Evolutionary conservation across 2,797 vertebrate genomes (phyloP).

Genomic region (Danionella dracula): DNA sequence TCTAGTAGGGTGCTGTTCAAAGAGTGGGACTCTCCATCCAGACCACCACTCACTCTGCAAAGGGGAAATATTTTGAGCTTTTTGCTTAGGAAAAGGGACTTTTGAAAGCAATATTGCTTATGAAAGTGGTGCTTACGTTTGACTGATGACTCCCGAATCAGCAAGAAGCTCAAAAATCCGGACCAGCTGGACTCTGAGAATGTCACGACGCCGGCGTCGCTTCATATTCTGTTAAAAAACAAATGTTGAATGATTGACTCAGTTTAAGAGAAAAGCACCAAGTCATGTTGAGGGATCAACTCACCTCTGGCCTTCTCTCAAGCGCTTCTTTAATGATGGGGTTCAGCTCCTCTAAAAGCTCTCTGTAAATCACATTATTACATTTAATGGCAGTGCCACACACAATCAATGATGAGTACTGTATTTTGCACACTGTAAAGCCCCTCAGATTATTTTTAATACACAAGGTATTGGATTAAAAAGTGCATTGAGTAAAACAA

Average conservation of each 20-base stretch:
- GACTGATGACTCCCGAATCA: constrained; percentile 96
- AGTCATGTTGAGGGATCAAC: constrained; percentile 2
- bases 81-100: not conserved
- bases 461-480: too few relatives aligned
- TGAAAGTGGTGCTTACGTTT: constrained; percentile 74
- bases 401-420: too few relatives aligned
- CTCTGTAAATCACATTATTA: constrained; percentile 66
- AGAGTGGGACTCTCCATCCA: constrained; percentile 95
- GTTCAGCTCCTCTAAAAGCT: constrained; percentile 95
- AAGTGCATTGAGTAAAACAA: too few relatives aligned
- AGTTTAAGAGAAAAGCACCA: not conserved
- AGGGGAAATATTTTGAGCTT: constrained; percentile 5
- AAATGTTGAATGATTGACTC: not conserved
- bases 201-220: constrained; percentile 95
- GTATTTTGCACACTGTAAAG: too few relatives aligned
- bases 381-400: not conserved
- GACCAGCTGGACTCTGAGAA: constrained; percentile 97
- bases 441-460: too few relatives aligned
- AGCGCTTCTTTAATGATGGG: constrained; percentile 99
- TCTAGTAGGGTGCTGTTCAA: constrained; percentile 93
- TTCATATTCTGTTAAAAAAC: constrained; percentile 85
- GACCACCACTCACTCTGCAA: constrained; percentile 88
- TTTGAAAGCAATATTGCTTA: too few relatives aligned
- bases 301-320: constrained; percentile 98
- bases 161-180: constrained; percentile 98